Evolutionary conservation across 2,888 invertebrate species (phyloP).

Genomic region (Busseola fusca): DNA sequence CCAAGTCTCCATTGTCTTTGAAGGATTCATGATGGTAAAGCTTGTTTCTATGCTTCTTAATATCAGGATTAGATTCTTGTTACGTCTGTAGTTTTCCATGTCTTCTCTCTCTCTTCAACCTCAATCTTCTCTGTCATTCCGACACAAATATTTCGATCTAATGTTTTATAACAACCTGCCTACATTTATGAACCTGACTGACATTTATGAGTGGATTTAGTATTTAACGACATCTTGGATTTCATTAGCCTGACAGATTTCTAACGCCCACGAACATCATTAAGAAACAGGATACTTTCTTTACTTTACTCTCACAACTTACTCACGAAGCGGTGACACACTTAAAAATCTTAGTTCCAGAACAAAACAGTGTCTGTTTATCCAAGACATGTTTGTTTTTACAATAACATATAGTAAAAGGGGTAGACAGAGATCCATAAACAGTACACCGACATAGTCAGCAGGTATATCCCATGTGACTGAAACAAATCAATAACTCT

Average conservation of each 20-base stretch:
- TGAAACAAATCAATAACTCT: too few relatives aligned
- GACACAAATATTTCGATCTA: not conserved
- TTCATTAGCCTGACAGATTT: constrained; percentile 47
- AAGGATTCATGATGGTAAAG: not conserved
- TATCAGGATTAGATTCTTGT: not conserved
- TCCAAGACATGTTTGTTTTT: not conserved
- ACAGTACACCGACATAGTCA: not conserved
- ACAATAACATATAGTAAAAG: not conserved
- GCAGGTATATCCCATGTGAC: not conserved
- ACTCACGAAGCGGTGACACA: constrained; percentile 31
- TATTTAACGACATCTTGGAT: constrained; percentile 38
- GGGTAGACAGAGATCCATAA: not conserved
- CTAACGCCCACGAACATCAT: constrained; percentile 51
- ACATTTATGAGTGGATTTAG: constrained; percentile 24
- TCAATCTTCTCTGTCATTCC: not conserved
- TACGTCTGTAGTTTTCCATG: not conserved
- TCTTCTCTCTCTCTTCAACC: not conserved
- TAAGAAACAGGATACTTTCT: constrained; percentile 55
- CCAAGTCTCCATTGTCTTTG: not conserved
- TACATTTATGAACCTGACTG: constrained; percentile 18
- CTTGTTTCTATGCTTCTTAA: not conserved
- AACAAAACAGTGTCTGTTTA: constrained; percentile 16
- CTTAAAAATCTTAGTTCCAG: constrained; percentile 30
- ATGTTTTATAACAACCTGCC: not conserved
- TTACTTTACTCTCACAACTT: constrained; percentile 48